Evolutionary conservation across 2,113 vertebrate species (phyloP), one percentile per base, ranked within the genome.

Genomic region (Chaetura pelagica): DNA sequence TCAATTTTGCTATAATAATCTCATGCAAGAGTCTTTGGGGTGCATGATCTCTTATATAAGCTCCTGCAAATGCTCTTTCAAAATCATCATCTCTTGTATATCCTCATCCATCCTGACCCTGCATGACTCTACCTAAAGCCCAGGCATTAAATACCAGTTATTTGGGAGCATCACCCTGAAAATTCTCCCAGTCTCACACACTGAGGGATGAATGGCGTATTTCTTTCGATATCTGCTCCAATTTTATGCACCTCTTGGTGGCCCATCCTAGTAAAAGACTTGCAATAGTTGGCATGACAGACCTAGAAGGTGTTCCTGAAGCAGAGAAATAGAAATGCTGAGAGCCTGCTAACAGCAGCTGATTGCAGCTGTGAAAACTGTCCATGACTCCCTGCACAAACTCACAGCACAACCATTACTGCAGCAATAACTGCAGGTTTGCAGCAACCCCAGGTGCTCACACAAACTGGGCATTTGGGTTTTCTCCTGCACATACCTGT

Each of bases 1-100:
- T 85, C 71, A 79, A 55, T 93, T 91, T 80, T 86, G 63, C 78
- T 85, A 20, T 67, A 95, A 93, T 87, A 91, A 90, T 66, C 78
- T 89, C 87, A 66, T 67, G 68, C 58, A 85, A 78, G 73, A 89
- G 40, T 66, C 81, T 79, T 83, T 63, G 74, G 20, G 46, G 59
- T 4, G 2, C 59, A 51, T 55, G 84, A 80, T 90, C 52, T 71
- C 34, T 80, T 85, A 83, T 32, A 75, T 88, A 96, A 94, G 48
- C 51, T 85, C 26, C 72, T 52, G 52, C 54, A 91, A 96, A 88
- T 51, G 44, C 71, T 88, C 71, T 90, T 85, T 90, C 73, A 74
- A 77, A 66, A 63, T 42, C 66, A 58, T 73, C 12, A 67, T 85
- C 67, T 83, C 71, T 42, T 51, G 46, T 69, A 58, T 48, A 62